phyloP scores from a whole-genome alignment of 2,113 vertebrate species.

The Passer montanus region DNA sequence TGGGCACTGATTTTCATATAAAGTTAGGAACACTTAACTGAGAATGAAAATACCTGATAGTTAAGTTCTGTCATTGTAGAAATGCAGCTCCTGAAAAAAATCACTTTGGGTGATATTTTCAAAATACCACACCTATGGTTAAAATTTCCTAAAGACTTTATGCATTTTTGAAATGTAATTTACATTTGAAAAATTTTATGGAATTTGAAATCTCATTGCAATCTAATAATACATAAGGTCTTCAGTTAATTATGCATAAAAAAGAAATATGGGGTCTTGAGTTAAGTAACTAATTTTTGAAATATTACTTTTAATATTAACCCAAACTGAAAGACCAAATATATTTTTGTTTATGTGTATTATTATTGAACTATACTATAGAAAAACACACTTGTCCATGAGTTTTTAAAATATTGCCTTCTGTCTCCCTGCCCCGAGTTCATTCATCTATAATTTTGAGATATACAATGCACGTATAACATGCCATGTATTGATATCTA shows the following conservation, averaged over 20 bases:
- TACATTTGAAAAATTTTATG: neutral
- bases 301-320: neutral
- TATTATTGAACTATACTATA: neutral
- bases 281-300: neutral
- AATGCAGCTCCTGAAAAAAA: neutral
- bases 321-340: neutral
- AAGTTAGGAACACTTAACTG: neutral
- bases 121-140: neutral
- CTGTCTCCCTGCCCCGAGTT: accelerated
- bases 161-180: neutral
- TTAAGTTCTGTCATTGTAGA: neutral
- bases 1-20: neutral
- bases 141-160: neutral
- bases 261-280: neutral
- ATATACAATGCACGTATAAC: neutral
- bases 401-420: neutral
- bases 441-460: neutral
- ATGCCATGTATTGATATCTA: neutral
- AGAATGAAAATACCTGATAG: neutral
- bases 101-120: neutral
- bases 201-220: neutral
- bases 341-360: neutral
- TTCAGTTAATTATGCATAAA: neutral
- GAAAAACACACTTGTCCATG: neutral
- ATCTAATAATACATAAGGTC: neutral